These are phyloP conservation scores for Helicoverpa assulta DNA, from an alignment of 2,888 invertebrate species.

Conservation along the genomic window DNA sequence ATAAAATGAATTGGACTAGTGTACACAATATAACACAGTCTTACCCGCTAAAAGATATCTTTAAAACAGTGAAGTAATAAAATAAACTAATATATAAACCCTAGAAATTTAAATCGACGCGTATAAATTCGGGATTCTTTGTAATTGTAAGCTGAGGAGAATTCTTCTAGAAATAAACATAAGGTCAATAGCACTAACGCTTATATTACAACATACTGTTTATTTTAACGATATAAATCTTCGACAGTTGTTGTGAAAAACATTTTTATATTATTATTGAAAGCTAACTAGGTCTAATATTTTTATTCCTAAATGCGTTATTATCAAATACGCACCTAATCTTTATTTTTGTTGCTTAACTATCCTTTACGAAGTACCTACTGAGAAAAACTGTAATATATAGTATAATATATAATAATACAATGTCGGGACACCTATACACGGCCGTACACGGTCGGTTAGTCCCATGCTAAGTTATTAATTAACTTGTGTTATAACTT, in stretches of 20 bases:
- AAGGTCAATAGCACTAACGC: slow-evolving; percentile 70
- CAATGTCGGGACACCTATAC: too few relatives aligned
- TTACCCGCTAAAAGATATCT: neutral
- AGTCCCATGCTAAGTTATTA: too few relatives aligned
- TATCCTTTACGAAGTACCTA: too few relatives aligned
- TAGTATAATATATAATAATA: too few relatives aligned
- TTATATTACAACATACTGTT: slow-evolving; percentile 58
- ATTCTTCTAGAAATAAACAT: slow-evolving; percentile 69
- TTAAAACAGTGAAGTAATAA: slow-evolving; percentile 16
- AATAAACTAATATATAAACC: slow-evolving; percentile 27
- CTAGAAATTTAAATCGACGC: slow-evolving; percentile 33
- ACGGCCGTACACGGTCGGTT: too few relatives aligned
- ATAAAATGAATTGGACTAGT: neutral
- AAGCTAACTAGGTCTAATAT: slow-evolving; percentile 5
- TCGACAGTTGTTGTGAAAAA: slow-evolving; percentile 21
- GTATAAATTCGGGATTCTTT: slow-evolving; percentile 36
- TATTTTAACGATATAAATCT: slow-evolving; percentile 68
- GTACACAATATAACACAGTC: slow-evolving; percentile 7
- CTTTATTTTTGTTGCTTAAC: neutral
- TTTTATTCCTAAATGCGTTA: neutral
- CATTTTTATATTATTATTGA: slow-evolving; percentile 21
- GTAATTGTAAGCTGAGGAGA: slow-evolving; percentile 42
- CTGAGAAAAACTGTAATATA: too few relatives aligned
- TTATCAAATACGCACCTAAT: neutral
- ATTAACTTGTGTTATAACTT: too few relatives aligned